Evolutionary conservation across 30 jellyfish, hydroid and myxozoan species (phyloP), one percentile per base, ranked within the genome.

Genomic region (Hydractinia echinata): DNA sequence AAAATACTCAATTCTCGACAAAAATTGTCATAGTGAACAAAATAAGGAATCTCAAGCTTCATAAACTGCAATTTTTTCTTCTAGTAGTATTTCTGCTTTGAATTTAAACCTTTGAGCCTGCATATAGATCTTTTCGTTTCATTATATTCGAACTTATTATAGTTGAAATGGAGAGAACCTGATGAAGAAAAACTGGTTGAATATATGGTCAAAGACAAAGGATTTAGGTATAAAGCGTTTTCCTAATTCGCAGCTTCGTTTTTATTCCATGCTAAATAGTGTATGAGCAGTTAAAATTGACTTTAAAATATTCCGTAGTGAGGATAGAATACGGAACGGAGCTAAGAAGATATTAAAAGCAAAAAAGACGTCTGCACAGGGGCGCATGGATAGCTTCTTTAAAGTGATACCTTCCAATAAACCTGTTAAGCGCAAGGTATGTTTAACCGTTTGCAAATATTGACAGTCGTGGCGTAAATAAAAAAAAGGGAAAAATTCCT

Each of bases 131-230:
- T 30, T 30, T 30, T 30, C 44, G 44, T 30, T 30, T 30, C 2
- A 2, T 30, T 30, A 30, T 30, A 30, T 30, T 30, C 44, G 2
- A 30, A 30, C 44, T 30, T 10, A 8, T 77, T 89, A 54, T 53
- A 90, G 97, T 82, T 90, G 55, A 85, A 85, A 56, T 90, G 97
- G 97, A 44, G 84, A 14, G 95, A 90, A 18, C 97, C 97, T 4
- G 92, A 90, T 76, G 97, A 90, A 81, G 97, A 90, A 39, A 89
- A 74, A 5, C 87, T 90, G 14, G 94, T 90, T 52, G 81, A 90
- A 53, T 90, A 15, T 81, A 84, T 90, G 95, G 69, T 77, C 4
- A 87, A 90, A 81, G 87, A 86, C 19, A 90, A 90, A 50, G 95
- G 94, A 9, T 90, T 90, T 84, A 90, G 80, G 97, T 90, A 51